phyloP scores from a whole-genome alignment of 1,140 invertebrate genomes.

The Saccostrea glomerata region DNA sequence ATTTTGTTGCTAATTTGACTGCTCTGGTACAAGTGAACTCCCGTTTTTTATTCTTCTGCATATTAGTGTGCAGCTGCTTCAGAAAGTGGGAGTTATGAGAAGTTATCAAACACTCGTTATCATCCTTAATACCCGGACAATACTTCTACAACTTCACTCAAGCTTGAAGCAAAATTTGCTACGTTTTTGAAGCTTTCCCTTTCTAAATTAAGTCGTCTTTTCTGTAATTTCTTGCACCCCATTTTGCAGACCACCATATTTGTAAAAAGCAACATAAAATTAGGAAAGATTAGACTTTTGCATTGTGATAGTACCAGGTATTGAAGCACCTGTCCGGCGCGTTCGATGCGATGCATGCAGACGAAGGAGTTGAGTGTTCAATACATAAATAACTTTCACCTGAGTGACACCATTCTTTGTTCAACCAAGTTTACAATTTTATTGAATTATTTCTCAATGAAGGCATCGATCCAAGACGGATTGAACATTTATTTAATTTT shows the following conservation, averaged over 20 bases:
- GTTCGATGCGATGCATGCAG: conserved; percentile 7
- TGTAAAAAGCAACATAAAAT: conserved; percentile 38
- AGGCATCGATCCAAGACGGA: conserved; percentile 12
- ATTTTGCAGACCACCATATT: conserved; percentile 24
- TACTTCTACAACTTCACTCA: neutral
- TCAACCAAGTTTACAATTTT: conserved; percentile 14
- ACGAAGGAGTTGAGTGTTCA: neutral
- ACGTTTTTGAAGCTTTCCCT: neutral
- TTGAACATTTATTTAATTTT: conserved; percentile 33
- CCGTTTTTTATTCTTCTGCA: neutral
- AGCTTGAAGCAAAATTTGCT: conserved; percentile 25
- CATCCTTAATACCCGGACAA: neutral
- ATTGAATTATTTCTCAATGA: conserved; percentile 32
- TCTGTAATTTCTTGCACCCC: neutral
- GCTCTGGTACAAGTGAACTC: neutral
- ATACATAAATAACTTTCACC: conserved; percentile 32
- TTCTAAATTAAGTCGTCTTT: neutral
- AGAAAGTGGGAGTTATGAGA: neutral
- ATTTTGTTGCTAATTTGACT: neutral
- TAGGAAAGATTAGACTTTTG: conserved; percentile 11
- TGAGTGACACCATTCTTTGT: conserved; percentile 31
- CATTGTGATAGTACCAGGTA: neutral
- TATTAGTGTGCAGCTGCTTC: neutral
- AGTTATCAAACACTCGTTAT: conserved; percentile 31
- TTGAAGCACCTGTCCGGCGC: neutral